phyloP scores from a whole-genome alignment of 2,888 invertebrate genomes.

The Apodemia duryi region DNA sequence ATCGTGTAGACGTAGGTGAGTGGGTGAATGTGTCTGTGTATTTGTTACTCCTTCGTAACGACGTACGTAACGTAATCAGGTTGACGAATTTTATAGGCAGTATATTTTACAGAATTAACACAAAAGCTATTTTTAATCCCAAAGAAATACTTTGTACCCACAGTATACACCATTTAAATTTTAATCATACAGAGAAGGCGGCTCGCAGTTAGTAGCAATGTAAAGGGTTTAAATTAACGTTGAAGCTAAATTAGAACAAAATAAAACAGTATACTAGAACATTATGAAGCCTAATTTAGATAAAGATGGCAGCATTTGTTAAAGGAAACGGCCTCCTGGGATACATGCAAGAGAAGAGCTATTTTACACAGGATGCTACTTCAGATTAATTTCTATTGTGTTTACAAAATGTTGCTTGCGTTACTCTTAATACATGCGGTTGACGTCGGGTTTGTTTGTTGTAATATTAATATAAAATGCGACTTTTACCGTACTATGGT shows the following conservation, averaged over 20 bases:
- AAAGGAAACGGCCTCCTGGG: not conserved
- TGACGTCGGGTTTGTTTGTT: not conserved
- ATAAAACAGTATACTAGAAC: not conserved
- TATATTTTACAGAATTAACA: too few species aligned
- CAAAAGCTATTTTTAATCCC: too few species aligned
- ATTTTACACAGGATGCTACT: conserved; percentile 12
- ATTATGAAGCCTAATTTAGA: conserved; percentile 8
- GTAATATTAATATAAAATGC: too few species aligned
- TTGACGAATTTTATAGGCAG: too few species aligned
- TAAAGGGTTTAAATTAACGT: conserved; percentile 4
- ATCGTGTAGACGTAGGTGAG: too few species aligned
- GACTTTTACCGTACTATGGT: too few species aligned
- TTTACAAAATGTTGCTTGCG: not conserved
- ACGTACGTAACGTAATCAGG: too few species aligned
- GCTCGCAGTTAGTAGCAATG: not conserved
- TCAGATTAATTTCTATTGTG: conserved; percentile 14
- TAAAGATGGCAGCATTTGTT: conserved; percentile 8
- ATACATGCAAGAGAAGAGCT: not conserved
- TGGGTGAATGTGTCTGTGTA: too few species aligned
- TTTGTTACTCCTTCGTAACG: too few species aligned
- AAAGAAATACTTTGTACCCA: too few species aligned
- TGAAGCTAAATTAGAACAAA: not conserved
- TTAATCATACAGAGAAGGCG: not conserved
- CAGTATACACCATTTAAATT: not conserved
- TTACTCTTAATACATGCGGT: not conserved